Base-by-base conservation (phyloP, 2,797 vertebrate species). In the Hylomyscus alleni region DNA sequence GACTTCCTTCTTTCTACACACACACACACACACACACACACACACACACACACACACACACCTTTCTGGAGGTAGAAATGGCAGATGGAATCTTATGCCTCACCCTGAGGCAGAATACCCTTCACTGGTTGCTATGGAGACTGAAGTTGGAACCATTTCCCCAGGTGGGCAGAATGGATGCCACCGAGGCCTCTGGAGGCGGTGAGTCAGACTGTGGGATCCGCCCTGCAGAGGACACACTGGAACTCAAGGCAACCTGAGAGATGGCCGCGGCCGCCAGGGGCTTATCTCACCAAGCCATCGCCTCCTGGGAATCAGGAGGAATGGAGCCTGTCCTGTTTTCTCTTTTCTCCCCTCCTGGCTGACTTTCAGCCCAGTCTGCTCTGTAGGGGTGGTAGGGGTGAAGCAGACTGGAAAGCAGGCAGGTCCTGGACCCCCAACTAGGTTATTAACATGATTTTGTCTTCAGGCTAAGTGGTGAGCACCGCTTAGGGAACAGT, bases 11-110 rank as follows among this genome's bases (percentile, higher is more conserved):
- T n/a, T n/a, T n/a, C n/a, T n/a, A n/a, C n/a, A n/a, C n/a, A n/a
- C n/a, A n/a, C n/a, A n/a, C n/a, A n/a, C n/a, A n/a, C n/a, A n/a
- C n/a, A n/a, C n/a, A n/a, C n/a, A n/a, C n/a, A n/a, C n/a, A n/a
- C n/a, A n/a, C n/a, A n/a, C n/a, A n/a, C n/a, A n/a, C n/a, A n/a
- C n/a, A n/a, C n/a, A n/a, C 89, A 89, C 72, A 44, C 60, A 93
- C 80, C 80, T 94, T 94, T 87, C 22, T 56, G 81, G 52, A 82
- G 92, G 73, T 0, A 3, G 8, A 47, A 4, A 56, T 72, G 88
- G 65, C 96, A 96, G 93, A 97, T 95, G 94, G 83, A 94, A 97
- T 17, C 62, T 44, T 90, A 97, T 75, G 83, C 50, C 26, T 52
- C 9, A 4, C 56, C 84, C 44, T 7, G 12, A 50, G n/a, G 62